Evolutionary conservation across 2,113 vertebrate species (phyloP).

Genomic region (Mohoua ochrocephala): DNA sequence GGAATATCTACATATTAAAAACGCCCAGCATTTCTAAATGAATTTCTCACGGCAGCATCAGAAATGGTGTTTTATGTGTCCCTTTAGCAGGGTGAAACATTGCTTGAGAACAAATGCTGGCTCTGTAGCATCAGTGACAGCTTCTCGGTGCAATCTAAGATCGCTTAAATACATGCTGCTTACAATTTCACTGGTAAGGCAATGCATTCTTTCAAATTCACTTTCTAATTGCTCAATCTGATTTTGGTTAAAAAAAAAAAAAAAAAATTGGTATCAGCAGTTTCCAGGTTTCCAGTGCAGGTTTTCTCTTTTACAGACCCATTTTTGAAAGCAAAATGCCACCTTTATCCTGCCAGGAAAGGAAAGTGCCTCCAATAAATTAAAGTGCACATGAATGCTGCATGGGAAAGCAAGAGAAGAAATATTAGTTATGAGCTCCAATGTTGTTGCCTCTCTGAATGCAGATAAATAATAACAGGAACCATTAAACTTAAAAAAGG

Average conservation of each 20-base stretch:
- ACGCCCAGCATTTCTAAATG: neutral
- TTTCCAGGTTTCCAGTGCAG: neutral
- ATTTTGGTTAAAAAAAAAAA: neutral
- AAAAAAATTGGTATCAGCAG: neutral
- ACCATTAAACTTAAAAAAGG: constrained; percentile 34
- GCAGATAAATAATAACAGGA: constrained; percentile 62
- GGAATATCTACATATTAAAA: neutral
- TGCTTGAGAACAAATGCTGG: neutral
- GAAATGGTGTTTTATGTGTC: neutral
- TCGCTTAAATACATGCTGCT: neutral
- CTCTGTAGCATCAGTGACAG: neutral
- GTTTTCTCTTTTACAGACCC: neutral
- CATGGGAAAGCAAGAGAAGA: constrained; percentile 14
- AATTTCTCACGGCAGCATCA: neutral
- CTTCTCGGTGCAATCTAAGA: neutral
- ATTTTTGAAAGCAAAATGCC: neutral
- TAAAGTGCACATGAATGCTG: neutral
- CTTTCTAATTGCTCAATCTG: neutral
- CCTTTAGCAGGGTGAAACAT: neutral
- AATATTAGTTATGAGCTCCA: constrained; percentile 33
- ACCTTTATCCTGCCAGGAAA: neutral
- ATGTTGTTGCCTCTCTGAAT: constrained; percentile 24
- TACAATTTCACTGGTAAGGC: neutral
- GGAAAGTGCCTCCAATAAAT: neutral
- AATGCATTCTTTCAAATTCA: neutral